These are phyloP conservation scores for Pluvialis apricaria DNA, from an alignment of 2,113 vertebrate species.

Conservation along the genomic window DNA sequence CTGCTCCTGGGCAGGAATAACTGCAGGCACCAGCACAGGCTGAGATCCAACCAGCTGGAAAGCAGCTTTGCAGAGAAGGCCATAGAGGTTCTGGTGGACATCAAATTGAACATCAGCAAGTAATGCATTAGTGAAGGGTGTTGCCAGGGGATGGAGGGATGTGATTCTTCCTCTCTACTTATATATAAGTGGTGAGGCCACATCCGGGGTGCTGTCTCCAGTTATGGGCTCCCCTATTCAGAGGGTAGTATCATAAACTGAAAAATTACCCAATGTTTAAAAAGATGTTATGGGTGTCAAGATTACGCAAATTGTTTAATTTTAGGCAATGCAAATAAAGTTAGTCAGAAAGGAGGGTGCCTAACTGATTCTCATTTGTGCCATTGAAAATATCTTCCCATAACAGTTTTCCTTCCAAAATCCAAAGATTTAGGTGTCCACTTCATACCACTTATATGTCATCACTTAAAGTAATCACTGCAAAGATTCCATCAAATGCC, in stretches of 20 bases:
- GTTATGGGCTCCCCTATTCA: not conserved
- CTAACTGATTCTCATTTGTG: not conserved
- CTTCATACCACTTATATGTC: not conserved
- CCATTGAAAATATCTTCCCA: not conserved
- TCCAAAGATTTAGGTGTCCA: slow-evolving; percentile 5
- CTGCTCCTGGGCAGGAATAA: not conserved
- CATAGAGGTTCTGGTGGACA: not conserved
- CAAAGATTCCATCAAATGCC: not conserved
- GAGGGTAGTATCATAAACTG: not conserved
- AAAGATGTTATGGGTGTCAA: not conserved
- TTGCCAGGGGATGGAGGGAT: not conserved
- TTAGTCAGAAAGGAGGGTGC: not conserved
- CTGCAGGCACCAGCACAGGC: not conserved
- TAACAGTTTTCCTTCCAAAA: not conserved
- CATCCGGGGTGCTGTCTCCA: not conserved
- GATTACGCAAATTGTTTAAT: not conserved
- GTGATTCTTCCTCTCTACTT: not conserved
- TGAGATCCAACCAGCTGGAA: not conserved
- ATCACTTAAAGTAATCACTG: slow-evolving; percentile 16
- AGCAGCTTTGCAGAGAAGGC: not conserved
- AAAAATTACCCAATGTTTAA: not conserved
- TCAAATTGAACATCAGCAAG: not conserved
- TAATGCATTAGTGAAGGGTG: not conserved
- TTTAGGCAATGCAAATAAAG: not conserved
- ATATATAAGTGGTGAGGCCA: not conserved